Evolutionary conservation across 2,888 invertebrate genomes (phyloP), one percentile per base, ranked within the genome.

Genomic region (Orchestes rusci): DNA sequence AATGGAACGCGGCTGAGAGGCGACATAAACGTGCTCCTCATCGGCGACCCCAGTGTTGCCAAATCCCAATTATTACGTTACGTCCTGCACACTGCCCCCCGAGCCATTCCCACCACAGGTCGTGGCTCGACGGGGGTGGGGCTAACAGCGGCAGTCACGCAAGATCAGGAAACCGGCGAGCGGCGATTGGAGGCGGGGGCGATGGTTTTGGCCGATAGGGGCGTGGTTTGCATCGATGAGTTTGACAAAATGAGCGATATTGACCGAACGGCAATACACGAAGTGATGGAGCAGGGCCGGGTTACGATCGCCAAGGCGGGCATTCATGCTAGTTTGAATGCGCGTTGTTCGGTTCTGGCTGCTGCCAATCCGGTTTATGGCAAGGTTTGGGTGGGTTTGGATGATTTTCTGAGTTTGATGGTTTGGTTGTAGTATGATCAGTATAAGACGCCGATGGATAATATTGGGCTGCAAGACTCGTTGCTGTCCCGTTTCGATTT

Each of bases 291-390:
- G 73, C 97, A 99, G 69, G 97, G 97, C 3, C 75, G 84, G 55
- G 89, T 99, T 3, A 96, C 97, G 5, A 97, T 99, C 60, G 89
- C 97, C 13, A 99, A 99, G 73, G 99, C 97, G 16, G 99, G 99
- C 4, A 97, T 99, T 51, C 97, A 99, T 67, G 95, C 97, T 3
- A 85, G 93, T 40, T 77, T 99, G 49, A 99, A 99, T 71, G 97
- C 97, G 1, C 76, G 99, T 18, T 99, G 97, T 70, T 91, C 93
- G 0, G 99, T 99, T 3, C 71, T 99, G 33, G 97, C 99, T 2
- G 99, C 99, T n/a, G 99, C 99, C 34, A 99, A 99, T 78, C 99
- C 99, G 2, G 96, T 99, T 3, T 97, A 95, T 66, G 95, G 95
- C 55, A 78, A 89, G 64, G 88, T 90, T n/a, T n/a, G n/a, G n/a